Conservation (phyloP, 2,113 vertebrate genomes). For the Poeciliopsis turrubarensis region DNA sequence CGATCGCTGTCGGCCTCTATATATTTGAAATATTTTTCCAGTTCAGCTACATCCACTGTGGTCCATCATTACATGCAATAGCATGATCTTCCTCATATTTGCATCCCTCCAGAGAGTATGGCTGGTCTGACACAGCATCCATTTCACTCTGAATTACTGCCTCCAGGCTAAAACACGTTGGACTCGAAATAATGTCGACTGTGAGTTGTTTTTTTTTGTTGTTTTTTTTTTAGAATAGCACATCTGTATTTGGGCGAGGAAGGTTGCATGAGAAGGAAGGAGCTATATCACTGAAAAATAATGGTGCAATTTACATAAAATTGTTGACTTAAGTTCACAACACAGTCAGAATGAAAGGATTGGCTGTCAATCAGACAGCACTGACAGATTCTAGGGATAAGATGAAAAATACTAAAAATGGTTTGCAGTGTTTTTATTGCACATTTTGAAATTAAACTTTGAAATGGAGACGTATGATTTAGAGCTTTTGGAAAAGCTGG, state of each 20-base stretch:
- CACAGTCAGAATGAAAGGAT: constrained; percentile 4
- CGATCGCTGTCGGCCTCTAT: not conserved
- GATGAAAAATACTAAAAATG: not conserved
- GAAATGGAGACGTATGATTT: not conserved
- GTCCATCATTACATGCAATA: constrained; percentile 68
- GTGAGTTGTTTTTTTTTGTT: constrained; percentile 36
- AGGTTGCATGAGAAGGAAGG: constrained; percentile 48
- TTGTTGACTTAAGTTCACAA: constrained; percentile 33
- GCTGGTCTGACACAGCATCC: constrained; percentile 63
- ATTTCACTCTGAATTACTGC: constrained; percentile 65
- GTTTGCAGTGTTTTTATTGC: not conserved
- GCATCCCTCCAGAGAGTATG: constrained; percentile 61
- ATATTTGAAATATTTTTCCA: constrained; percentile 31
- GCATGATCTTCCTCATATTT: constrained; percentile 70
- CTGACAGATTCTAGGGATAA: not conserved
- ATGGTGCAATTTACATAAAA: constrained; percentile 58
- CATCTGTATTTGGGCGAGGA: constrained; percentile 45
- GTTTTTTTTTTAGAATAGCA: constrained; percentile 53
- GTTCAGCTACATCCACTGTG: constrained; percentile 48
- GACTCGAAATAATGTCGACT: constrained; percentile 42
- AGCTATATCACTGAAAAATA: constrained; percentile 51
- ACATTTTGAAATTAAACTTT: not conserved
- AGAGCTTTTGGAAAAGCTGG: not conserved
- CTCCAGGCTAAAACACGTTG: constrained; percentile 66
- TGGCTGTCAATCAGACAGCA: constrained; percentile 11